These are phyloP conservation scores for Ceramica pisi DNA, from an alignment of 2,888 invertebrate genomes.

Conservation along the genomic window DNA sequence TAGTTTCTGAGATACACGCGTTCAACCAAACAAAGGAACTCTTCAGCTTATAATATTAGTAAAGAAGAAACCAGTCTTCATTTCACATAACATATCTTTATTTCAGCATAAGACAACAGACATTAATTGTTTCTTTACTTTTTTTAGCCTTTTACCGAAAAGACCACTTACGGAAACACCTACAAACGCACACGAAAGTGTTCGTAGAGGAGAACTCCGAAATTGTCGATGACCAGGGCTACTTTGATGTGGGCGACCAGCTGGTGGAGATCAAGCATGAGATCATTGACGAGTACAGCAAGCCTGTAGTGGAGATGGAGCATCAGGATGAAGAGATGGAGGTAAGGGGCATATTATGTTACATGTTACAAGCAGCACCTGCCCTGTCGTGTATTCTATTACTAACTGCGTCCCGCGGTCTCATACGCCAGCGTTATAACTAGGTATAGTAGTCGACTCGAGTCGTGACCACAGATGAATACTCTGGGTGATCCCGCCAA, in stretches of 20 bases:
- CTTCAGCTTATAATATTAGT: no score
- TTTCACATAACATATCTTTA: no score
- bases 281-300: slow-evolving; percentile 73
- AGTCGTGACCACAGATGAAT: no score
- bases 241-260: slow-evolving; percentile 31
- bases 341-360: slow-evolving; percentile 18
- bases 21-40: no score
- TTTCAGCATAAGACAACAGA: no score
- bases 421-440: no score
- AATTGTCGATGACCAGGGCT: slow-evolving; percentile 68
- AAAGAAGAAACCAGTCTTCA: no score
- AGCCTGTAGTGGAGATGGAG: slow-evolving; percentile 62
- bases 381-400: no score
- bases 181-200: slow-evolving; percentile 93
- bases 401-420: no score
- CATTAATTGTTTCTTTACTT: slow-evolving; percentile 29
- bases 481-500: no score
- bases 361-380: background rate
- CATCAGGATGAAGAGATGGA: slow-evolving; percentile 61
- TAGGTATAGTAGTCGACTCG: no score
- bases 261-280: slow-evolving; percentile 75
- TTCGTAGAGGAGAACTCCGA: slow-evolving; percentile 74
- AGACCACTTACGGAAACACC: slow-evolving; percentile 95
- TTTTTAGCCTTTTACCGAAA: slow-evolving; percentile 93
- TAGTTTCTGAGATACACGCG: no score